phyloP scores from a whole-genome alignment of 2,113 vertebrate species.

The Agapornis roseicollis region DNA sequence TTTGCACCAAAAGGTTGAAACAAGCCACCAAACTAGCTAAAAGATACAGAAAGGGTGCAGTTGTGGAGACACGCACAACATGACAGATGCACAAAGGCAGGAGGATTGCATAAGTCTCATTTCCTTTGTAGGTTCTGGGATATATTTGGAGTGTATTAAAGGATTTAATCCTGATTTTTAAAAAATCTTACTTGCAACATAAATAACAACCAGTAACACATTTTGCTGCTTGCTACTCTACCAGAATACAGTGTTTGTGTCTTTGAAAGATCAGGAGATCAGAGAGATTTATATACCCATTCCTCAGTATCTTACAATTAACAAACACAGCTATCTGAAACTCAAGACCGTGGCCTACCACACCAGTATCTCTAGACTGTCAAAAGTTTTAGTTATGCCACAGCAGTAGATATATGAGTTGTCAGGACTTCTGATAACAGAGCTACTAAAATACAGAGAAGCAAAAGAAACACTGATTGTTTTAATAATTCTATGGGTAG shows the following conservation, averaged over 20 bases:
- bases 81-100: not conserved
- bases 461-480: not conserved
- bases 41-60: not conserved
- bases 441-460: not conserved
- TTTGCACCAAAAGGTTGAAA: not conserved
- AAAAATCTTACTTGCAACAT: not conserved
- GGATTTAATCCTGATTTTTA: not conserved
- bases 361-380: not conserved
- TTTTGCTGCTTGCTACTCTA: not conserved
- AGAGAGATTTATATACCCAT: not conserved
- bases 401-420: not conserved
- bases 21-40: not conserved
- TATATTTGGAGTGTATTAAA: not conserved
- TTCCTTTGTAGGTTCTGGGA: not conserved
- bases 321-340: not conserved
- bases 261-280: not conserved
- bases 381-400: not conserved
- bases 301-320: not conserved
- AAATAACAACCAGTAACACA: not conserved
- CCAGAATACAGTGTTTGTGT: not conserved
- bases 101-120: not conserved
- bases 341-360: not conserved
- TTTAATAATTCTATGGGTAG: not conserved
- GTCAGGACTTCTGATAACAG: not conserved
- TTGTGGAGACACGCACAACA: not conserved